Percentiles rank a stretch among this genome's conserved stretches.
Conservation (phyloP, 1,140 invertebrate species). For the Agraylea sexmaculata region DNA sequence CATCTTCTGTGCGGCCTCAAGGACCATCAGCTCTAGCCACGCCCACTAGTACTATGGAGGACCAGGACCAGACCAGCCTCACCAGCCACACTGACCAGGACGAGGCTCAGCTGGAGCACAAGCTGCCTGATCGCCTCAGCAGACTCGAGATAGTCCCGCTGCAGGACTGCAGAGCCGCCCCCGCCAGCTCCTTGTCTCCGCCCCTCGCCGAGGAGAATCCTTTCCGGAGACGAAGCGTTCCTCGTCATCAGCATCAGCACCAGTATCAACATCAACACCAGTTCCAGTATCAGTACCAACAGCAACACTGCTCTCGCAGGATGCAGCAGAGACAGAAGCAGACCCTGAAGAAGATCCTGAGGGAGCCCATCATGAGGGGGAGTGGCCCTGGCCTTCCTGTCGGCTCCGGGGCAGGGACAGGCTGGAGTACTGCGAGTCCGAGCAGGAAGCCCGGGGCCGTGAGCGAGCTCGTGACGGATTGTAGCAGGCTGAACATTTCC, state of each 20-base stretch:
- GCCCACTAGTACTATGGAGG: too few relatives aligned
- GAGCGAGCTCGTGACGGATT: slow-evolving; percentile 13
- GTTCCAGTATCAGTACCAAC: slow-evolving; percentile 22
- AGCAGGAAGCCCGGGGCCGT: too few relatives aligned
- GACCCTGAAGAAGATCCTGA: slow-evolving; percentile 29
- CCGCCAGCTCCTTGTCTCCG: slow-evolving; percentile 23
- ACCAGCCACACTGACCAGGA: too few relatives aligned
- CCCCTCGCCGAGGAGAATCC: slow-evolving; percentile 26
- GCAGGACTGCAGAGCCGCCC: too few relatives aligned
- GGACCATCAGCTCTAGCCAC: too few relatives aligned
- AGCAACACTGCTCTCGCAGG: slow-evolving; percentile 19
- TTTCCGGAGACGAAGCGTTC: slow-evolving; percentile 24
- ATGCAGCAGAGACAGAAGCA: neutral
- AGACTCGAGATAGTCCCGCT: slow-evolving; percentile 42
- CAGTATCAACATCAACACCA: slow-evolving; percentile 7
- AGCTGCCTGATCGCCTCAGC: slow-evolving; percentile 35
- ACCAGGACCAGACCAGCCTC: too few relatives aligned
- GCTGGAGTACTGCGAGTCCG: too few relatives aligned
- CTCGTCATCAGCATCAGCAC: slow-evolving; percentile 7
- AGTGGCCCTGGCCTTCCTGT: too few relatives aligned
- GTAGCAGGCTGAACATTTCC: slow-evolving; percentile 17
- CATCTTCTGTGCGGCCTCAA: too few relatives aligned
- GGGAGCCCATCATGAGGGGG: slow-evolving; percentile 29
- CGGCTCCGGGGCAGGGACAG: too few relatives aligned
- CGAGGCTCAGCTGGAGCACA: too few relatives aligned